Percentiles rank a stretch among this genome's conserved stretches.
These are phyloP conservation scores for Aptenodytes patagonicus DNA, from an alignment of 2,113 vertebrate species.

Conservation along the genomic window DNA sequence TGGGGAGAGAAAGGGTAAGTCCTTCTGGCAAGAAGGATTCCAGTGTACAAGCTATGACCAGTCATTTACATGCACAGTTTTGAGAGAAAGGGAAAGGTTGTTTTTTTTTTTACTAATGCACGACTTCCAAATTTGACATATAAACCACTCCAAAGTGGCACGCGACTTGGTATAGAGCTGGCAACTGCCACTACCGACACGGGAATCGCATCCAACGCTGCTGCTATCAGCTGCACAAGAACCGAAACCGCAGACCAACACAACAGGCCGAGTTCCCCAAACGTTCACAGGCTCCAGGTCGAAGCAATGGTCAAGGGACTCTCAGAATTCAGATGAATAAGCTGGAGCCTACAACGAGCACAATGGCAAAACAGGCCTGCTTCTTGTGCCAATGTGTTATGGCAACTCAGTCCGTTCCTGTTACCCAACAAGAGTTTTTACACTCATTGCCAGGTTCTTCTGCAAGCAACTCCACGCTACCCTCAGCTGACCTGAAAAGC, in stretches of 20 bases:
- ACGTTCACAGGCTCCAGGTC: neutral
- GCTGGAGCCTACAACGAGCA: neutral
- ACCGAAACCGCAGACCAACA: neutral
- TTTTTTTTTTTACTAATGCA: neutral
- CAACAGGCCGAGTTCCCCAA: neutral
- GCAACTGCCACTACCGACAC: neutral
- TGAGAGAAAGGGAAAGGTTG: neutral
- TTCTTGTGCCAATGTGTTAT: rapidly evolving
- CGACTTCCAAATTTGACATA: neutral
- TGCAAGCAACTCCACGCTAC: neutral
- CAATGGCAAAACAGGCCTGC: neutral
- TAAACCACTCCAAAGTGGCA: neutral
- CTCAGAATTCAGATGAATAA: neutral
- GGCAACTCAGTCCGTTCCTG: neutral
- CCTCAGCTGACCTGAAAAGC: neutral
- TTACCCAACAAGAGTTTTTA: neutral
- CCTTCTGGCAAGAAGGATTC: neutral
- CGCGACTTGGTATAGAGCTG: neutral
- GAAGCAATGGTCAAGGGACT: neutral
- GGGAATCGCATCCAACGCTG: neutral
- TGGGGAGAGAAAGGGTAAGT: neutral
- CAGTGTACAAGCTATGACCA: neutral
- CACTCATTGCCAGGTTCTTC: neutral
- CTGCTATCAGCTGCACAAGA: neutral
- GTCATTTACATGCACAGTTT: neutral